A percentile compares a stretch with the other conserved stretches of the same genome.
Evolutionary conservation across 2,888 invertebrate genomes (phyloP).

Genomic region (Quadriops clusia): DNA sequence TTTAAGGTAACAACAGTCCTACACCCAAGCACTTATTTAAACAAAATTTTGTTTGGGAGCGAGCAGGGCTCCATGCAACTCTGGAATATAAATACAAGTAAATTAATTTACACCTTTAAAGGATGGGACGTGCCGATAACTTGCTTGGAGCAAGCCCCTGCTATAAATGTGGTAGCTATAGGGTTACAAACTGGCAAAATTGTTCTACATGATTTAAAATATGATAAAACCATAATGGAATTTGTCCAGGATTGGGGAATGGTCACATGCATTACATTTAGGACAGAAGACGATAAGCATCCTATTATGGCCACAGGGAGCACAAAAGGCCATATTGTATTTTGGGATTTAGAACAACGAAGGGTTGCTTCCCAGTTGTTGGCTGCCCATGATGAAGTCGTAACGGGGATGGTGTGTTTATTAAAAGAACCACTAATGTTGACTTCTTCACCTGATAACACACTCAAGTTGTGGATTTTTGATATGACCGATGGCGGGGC

Average conservation of each 20-base stretch:
- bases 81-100: conserved; percentile 77
- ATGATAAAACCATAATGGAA: conserved; percentile 69
- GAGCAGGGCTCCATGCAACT: conserved; percentile 73
- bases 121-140: conserved; percentile 62
- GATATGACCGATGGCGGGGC: conserved; percentile 88
- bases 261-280: conserved; percentile 73
- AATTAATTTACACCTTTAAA: conserved; percentile 63
- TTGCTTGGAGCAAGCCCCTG: conserved; percentile 78
- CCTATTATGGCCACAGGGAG: conserved; percentile 75
- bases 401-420: conserved; percentile 73
- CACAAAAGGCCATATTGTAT: conserved; percentile 70
- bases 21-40: conserved; percentile 90
- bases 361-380: conserved; percentile 69
- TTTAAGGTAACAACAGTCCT: conserved; percentile 73
- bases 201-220: conserved; percentile 76
- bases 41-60: conserved; percentile 84
- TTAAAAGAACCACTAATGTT: conserved; percentile 82
- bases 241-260: conserved; percentile 88
- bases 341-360: conserved; percentile 86
- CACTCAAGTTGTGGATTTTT: conserved; percentile 83
- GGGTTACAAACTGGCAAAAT: conserved; percentile 76
- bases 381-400: conserved; percentile 61
- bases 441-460: conserved; percentile 88
- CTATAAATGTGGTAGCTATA: conserved; percentile 81
- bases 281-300: conserved; percentile 72